These are phyloP conservation scores for Rhinichthys osculus DNA, from an alignment of 2,797 vertebrate species.

Conservation along the genomic window DNA sequence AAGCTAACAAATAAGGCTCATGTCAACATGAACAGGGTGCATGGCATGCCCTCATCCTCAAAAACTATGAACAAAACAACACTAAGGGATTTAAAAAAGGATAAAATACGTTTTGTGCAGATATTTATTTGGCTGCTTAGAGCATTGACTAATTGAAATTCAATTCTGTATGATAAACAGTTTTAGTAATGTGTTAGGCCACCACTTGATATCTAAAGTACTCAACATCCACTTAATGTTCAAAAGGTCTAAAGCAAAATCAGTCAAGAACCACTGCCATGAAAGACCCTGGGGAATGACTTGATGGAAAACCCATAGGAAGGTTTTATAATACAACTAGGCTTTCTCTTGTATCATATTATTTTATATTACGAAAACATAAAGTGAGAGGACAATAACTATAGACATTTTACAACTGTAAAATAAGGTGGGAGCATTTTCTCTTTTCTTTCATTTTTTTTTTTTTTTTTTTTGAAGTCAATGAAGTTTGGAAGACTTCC, in stretches of 20 bases:
- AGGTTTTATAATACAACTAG: background rate
- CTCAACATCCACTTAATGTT: background rate
- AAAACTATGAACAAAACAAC: background rate
- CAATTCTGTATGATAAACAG: background rate
- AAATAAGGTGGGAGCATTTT: too few relatives aligned
- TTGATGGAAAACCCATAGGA: slow-evolving; percentile 5
- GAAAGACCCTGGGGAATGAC: background rate
- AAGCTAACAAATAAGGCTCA: background rate
- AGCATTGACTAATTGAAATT: background rate
- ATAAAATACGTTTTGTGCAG: background rate
- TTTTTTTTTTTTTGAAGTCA: too few relatives aligned
- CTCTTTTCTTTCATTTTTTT: too few relatives aligned
- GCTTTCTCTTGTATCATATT: background rate
- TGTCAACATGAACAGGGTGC: background rate
- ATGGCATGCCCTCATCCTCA: background rate
- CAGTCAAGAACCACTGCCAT: background rate
- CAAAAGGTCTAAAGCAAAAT: background rate
- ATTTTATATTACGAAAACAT: background rate
- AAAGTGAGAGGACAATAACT: background rate
- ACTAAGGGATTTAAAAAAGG: background rate
- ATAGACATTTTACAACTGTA: too few relatives aligned
- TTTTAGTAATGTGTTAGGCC: background rate
- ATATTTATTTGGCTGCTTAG: background rate
- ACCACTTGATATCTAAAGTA: background rate
- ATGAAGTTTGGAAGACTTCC: background rate